These are phyloP conservation scores for Knipowitschia caucasica DNA, from an alignment of 2,797 vertebrate species.

Conservation along the genomic window DNA sequence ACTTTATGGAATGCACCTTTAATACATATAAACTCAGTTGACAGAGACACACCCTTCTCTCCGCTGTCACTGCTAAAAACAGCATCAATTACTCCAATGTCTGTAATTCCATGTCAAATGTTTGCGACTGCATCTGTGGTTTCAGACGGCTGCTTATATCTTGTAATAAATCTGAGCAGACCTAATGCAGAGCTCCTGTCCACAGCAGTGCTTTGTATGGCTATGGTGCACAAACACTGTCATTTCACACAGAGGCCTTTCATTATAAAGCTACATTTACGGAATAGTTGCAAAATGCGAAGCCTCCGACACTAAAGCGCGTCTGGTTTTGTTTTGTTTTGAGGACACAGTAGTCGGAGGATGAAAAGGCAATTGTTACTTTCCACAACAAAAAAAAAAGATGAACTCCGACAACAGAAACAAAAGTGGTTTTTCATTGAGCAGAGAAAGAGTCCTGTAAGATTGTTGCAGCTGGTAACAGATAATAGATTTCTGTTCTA, in stretches of 20 bases:
- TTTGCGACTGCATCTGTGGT: slow-evolving; percentile 26
- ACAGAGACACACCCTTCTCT: slow-evolving; percentile 40
- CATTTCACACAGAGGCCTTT: slow-evolving; percentile 42
- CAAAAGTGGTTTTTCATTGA: no score
- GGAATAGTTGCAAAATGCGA: slow-evolving; percentile 37
- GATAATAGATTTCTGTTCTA: no score
- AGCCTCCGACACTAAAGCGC: slow-evolving; percentile 17
- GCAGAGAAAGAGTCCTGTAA: no score
- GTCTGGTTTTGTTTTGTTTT: slow-evolving; percentile 24
- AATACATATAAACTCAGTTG: slow-evolving; percentile 36
- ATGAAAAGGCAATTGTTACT: no score
- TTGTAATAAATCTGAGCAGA: slow-evolving; percentile 29
- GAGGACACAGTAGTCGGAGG: slow-evolving; percentile 27
- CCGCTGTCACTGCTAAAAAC: slow-evolving; percentile 49
- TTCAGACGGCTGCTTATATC: slow-evolving; percentile 16
- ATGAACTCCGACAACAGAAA: no score
- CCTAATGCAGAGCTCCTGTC: slow-evolving; percentile 15
- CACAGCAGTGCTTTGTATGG: slow-evolving; percentile 30
- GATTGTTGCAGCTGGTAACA: no score
- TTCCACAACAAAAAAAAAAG: no score
- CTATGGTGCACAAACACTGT: slow-evolving; percentile 40
- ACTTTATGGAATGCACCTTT: no score
- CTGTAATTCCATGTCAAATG: slow-evolving; percentile 40
- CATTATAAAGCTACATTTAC: slow-evolving; percentile 51
- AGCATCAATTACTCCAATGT: slow-evolving; percentile 56